Base-by-base conservation (phyloP, 2,888 invertebrate species). In the Chloroclystis v-ata region DNA sequence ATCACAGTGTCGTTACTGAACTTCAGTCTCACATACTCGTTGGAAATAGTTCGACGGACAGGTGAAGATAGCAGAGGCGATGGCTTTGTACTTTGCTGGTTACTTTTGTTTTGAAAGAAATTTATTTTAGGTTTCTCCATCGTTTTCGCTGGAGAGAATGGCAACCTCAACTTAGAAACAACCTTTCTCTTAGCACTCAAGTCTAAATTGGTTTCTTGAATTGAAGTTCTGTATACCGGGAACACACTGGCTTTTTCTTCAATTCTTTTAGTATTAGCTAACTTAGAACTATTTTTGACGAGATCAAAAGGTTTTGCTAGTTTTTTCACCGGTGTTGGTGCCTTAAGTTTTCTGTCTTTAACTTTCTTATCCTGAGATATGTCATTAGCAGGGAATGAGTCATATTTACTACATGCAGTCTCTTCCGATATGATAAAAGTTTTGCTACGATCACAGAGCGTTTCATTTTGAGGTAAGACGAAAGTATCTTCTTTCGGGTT, bases 11-110 rank as follows among this genome's bases (percentile, higher is more conserved):
- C 86, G 49, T 85, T 87, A 4, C 70, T 64, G 61, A 85, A 88
- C 60, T 83, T 88, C 47, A 86, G 55, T 10, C 86, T 75, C 9
- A 89, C 88, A 52, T 89, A 89, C 62, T 89, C 88, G 57, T 89
- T 89, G 1, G 87, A 87, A 69, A 86, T 86, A n/a, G 87, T 87
- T 62, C 86, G 72, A 59, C 87, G 64, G 5, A 85, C 70, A 4
- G 86, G 85, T 20, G 82, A 82, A 2, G 82, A 77, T 5, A 86
- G 51, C 37, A 87, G 63, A 11, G 77, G 76, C 1, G 86, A 81
- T 6, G 79, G 72, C 54, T 86, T 85, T 5, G 42, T 61, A 26
- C 75, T 77, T 53, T 73, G 75, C 20, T 60, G 44, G 43, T 60
- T 72, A 16, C 53, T 63, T 75, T 82, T 88, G 44, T 62, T 78